Evolutionary conservation across 1,140 invertebrate species (phyloP).

Genomic region (Drosophila ercepeae): DNA sequence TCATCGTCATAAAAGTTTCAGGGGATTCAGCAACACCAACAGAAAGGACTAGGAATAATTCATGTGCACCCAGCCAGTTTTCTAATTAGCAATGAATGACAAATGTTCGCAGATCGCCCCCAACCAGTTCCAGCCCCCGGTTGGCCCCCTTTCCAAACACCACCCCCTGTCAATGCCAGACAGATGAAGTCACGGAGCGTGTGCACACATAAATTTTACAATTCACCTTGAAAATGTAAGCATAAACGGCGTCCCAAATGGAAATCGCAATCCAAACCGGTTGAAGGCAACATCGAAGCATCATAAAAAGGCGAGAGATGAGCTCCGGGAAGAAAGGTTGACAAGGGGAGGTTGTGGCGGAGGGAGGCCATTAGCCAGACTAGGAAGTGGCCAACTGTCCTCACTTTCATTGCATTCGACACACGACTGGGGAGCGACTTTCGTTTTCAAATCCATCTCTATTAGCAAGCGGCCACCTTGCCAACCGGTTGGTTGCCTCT

Average conservation of each 20-base stretch:
- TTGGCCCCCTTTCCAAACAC: too few species aligned
- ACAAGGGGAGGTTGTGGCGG: background rate
- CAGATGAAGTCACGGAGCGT: slow-evolving; percentile 47
- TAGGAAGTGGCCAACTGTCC: slow-evolving; percentile 39
- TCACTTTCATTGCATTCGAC: slow-evolving; percentile 29
- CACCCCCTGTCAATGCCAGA: slow-evolving; percentile 23
- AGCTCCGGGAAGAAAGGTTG: slow-evolving; percentile 17
- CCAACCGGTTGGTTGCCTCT: slow-evolving; percentile 38
- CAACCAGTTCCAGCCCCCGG: background rate
- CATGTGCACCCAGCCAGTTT: slow-evolving; percentile 69
- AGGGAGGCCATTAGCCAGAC: slow-evolving; percentile 6
- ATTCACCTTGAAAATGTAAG: slow-evolving; percentile 56
- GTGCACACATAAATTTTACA: slow-evolving; percentile 60
- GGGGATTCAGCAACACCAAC: background rate
- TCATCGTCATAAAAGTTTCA: slow-evolving; percentile 43
- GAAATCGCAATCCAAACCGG: slow-evolving; percentile 51
- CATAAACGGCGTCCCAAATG: slow-evolving; percentile 41
- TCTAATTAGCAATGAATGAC: slow-evolving; percentile 64
- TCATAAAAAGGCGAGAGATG: slow-evolving; percentile 35
- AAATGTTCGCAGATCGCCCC: slow-evolving; percentile 24
- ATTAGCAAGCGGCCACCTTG: slow-evolving; percentile 2
- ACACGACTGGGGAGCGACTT: slow-evolving; percentile 20
- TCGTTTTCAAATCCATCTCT: slow-evolving; percentile 45
- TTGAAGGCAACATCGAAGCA: slow-evolving; percentile 24
- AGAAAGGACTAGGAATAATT: slow-evolving; percentile 17